A percentile compares a stretch with the other conserved stretches of the same genome.
Evolutionary conservation across 30 jellyfish, hydroid and myxozoan genomes (phyloP).

Genomic region (Hydractinia symbiolongicarpus): DNA sequence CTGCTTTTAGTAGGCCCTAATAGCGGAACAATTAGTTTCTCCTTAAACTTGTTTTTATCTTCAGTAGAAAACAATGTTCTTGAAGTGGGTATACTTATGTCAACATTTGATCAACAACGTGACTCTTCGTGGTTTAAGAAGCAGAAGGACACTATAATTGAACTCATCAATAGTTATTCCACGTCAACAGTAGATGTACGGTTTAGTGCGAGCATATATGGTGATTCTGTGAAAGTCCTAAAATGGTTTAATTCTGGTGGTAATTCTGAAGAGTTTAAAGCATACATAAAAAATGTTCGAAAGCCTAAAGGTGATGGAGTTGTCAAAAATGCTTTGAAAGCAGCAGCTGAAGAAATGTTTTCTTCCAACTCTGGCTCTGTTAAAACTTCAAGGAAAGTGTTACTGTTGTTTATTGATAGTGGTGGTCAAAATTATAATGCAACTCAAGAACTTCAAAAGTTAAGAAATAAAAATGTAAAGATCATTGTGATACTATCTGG

Average conservation of each 20-base stretch:
- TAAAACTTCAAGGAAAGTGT: not conserved
- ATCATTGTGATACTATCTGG: not conserved
- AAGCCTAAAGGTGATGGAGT: conserved; percentile 40
- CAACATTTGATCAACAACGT: not conserved
- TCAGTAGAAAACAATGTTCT: not conserved
- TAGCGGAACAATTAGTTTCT: too few species aligned
- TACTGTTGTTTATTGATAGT: not conserved
- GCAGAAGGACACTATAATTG: not conserved
- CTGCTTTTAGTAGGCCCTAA: too few species aligned
- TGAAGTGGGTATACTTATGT: conserved; percentile 10
- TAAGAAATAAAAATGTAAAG: not conserved
- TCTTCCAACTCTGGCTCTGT: not conserved
- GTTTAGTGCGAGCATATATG: not conserved
- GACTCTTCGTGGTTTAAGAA: not conserved
- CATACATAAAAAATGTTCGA: not conserved
- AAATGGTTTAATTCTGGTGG: not conserved
- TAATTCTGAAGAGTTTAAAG: not conserved
- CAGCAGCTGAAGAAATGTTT: conserved; percentile 30
- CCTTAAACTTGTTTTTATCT: not conserved
- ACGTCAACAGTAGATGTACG: not conserved
- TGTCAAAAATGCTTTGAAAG: conserved; percentile 20
- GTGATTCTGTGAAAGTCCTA: not conserved
- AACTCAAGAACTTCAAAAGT: not conserved
- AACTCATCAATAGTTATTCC: not conserved
- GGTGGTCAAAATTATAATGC: not conserved